phyloP scores from a whole-genome alignment of 2,113 vertebrate species.

The Halichoeres trimaculatus region DNA sequence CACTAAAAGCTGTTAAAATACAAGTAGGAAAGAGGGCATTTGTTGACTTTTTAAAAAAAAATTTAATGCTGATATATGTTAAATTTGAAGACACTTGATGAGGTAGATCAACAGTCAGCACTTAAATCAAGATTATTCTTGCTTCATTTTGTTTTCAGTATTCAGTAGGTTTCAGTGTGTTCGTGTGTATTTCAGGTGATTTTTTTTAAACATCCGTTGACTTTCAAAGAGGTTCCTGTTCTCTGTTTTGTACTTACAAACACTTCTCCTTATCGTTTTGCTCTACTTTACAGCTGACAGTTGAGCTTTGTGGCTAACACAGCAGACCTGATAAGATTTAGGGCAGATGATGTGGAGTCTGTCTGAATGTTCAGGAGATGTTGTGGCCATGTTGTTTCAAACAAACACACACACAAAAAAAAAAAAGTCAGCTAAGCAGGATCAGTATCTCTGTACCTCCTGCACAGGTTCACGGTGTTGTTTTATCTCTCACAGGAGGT shows the following conservation, averaged over 20 bases:
- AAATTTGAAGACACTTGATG: too few species aligned
- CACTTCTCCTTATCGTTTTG: not conserved
- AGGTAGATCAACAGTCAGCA: too few species aligned
- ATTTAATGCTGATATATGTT: too few species aligned
- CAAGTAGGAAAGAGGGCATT: not conserved
- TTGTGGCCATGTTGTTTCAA: constrained; percentile 1
- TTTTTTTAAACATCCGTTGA: not conserved
- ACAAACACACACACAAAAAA: not conserved
- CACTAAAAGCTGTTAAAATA: not conserved
- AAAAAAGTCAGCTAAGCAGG: not conserved
- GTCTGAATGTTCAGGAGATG: not conserved
- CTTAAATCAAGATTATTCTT: too few species aligned
- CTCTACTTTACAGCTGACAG: not conserved
- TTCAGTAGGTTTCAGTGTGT: too few species aligned
- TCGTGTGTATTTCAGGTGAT: too few species aligned
- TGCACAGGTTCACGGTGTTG: not conserved
- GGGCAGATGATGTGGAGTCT: not conserved
- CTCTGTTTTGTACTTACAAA: not conserved
- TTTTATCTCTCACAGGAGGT: not conserved
- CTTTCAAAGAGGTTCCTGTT: not conserved
- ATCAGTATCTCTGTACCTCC: not conserved
- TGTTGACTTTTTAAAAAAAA: too few species aligned
- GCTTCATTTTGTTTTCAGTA: too few species aligned
- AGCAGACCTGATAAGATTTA: constrained; percentile 10
- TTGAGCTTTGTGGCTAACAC: not conserved